Base-by-base conservation (phyloP, 2,113 vertebrate genomes). In the Chinchilla lanigera region DNA sequence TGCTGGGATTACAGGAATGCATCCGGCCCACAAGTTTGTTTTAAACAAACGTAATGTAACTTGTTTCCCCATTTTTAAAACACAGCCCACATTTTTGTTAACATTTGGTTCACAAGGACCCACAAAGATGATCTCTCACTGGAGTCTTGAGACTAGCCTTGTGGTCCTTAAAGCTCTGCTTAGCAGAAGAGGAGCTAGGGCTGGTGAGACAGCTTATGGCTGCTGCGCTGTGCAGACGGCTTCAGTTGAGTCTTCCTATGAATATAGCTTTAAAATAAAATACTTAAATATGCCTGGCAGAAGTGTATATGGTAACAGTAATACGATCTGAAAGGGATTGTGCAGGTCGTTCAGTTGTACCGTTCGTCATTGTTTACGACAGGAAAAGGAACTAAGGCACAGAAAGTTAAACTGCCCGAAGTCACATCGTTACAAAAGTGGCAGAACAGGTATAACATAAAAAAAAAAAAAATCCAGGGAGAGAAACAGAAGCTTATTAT, bases 361-460 rank as follows among this genome's bases (percentile, higher is more conserved):
- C 47, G 4, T 54, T 38, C 52, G 56, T 63, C 61, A 30, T 77
- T 86, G 3, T 20, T 56, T 44, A 44, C 86, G 22, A 50, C 30
- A 84, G 47, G n/a, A 83, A 24, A 58, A 75, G 19, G 33, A 86
- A 93, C 54, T 33, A 35, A 92, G 50, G 50, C 19, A 54, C 26
- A 56, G 85, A 92, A 86, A 78, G 11, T 80, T 69, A 75, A 83
- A 75, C 85, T 93, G 75, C 75, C 77, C 80, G 44, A 96, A 56
- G 56, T 90, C 41, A 87, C 44, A n/a, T 38, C 71, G 44, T 86
- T 56, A 56, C n/a, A 95, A 50, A 93, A 78, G 73, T 60, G 52
- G 81, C 41, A 81, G 58, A 90, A 86, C 30, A 41, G 65, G 12
- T 52, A 9, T 85, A 87, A 61, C 12, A 28, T 73, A 52, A 63